A percentile compares a stretch with the other conserved stretches of the same genome.
These are phyloP conservation scores for Neosilurus hyrtlii DNA, from an alignment of 2,797 vertebrate species.

Conservation along the genomic window DNA sequence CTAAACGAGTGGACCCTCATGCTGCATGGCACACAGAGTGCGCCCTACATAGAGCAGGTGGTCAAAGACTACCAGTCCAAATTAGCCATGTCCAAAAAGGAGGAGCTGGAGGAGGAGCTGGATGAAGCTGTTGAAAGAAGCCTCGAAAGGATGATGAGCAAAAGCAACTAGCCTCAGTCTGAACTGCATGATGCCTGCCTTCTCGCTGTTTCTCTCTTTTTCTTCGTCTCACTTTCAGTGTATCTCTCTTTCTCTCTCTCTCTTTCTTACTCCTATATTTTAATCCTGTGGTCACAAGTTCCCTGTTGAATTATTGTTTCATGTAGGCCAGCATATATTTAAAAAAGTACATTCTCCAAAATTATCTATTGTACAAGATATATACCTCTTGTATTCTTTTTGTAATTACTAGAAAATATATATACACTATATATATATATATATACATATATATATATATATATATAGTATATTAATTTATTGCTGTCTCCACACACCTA, in stretches of 20 bases:
- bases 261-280: conserved; percentile 37
- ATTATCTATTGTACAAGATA: conserved; percentile 62
- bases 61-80: conserved; percentile 98
- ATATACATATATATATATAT: conserved; percentile 68
- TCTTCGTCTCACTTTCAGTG: conserved; percentile 14
- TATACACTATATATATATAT: conserved; percentile 64
- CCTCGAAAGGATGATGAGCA: conserved; percentile 91
- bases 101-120: conserved; percentile 96
- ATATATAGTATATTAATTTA: conserved; percentile 63
- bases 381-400: conserved; percentile 60
- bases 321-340: conserved; percentile 70
- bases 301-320: conserved; percentile 73
- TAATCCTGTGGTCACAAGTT: conserved; percentile 63
- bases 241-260: conserved; percentile 25
- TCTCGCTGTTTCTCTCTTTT: conserved; percentile 47
- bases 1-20: conserved; percentile 98
- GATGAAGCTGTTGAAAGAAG: conserved; percentile 97
- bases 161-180: conserved; percentile 80
- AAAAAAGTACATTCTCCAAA: conserved; percentile 71
- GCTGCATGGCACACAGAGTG: conserved; percentile 97
- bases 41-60: conserved; percentile 98
- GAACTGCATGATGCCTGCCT: conserved; percentile 51
- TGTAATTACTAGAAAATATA: conserved; percentile 72
- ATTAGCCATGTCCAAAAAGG: conserved; percentile 99
- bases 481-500: conserved; percentile 58